A percentile compares a stretch with the other conserved stretches of the same genome.
phyloP scores from a whole-genome alignment of 1,140 invertebrate genomes.

The Lithobius niger region DNA sequence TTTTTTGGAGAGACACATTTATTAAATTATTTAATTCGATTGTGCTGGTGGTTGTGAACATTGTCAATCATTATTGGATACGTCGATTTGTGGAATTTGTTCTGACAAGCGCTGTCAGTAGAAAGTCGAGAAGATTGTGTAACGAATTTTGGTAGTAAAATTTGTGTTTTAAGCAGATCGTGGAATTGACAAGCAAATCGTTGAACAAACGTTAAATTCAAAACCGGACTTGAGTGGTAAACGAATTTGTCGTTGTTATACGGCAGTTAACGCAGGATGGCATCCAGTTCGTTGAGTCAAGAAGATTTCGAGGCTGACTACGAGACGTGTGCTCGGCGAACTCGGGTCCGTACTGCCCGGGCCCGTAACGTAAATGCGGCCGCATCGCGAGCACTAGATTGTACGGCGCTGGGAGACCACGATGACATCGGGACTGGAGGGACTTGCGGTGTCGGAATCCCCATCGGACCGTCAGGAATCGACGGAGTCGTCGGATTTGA shows the following conservation, averaged over 20 bases:
- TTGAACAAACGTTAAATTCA: too few relatives aligned
- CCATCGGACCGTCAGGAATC: slow-evolving; percentile 24
- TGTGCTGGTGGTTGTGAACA: too few relatives aligned
- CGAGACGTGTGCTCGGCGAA: slow-evolving; percentile 38
- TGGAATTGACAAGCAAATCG: too few relatives aligned
- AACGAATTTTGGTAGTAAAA: too few relatives aligned
- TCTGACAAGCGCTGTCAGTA: too few relatives aligned
- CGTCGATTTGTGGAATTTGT: too few relatives aligned
- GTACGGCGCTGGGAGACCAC: slow-evolving; percentile 26
- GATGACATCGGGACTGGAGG: slow-evolving; percentile 18
- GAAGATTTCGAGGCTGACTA: slow-evolving; percentile 48
- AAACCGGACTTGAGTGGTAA: too few relatives aligned
- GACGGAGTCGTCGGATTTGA: slow-evolving; percentile 22
- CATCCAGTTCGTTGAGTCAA: slow-evolving; percentile 50
- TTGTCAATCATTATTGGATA: too few relatives aligned
- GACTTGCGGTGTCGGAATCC: slow-evolving; percentile 29
- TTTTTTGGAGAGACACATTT: too few relatives aligned
- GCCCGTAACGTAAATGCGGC: slow-evolving; percentile 36
- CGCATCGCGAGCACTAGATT: slow-evolving; percentile 22
- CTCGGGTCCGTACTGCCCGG: slow-evolving; percentile 40
- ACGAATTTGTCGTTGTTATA: background rate
- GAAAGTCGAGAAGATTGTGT: too few relatives aligned
- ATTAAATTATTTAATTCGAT: too few relatives aligned
- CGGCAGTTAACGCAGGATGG: slow-evolving; percentile 31
- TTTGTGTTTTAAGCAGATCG: too few relatives aligned